Percentiles rank a stretch among this genome's conserved stretches.
Evolutionary conservation across 2,888 invertebrate genomes (phyloP).

Genomic region (Apodemia zela): DNA sequence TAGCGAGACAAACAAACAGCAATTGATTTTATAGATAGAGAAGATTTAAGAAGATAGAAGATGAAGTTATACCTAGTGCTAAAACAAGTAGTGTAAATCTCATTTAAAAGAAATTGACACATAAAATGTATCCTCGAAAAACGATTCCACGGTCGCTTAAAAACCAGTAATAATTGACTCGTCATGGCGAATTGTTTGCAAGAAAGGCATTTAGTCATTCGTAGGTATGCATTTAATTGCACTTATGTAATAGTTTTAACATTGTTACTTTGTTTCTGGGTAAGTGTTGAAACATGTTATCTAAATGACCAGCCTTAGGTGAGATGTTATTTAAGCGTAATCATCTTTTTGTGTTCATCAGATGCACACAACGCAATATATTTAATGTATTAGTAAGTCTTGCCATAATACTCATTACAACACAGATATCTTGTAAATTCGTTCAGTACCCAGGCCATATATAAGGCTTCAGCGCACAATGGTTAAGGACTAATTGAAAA

Average conservation of each 20-base stretch:
- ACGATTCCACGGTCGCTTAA: not conserved
- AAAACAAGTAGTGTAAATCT: too few species aligned
- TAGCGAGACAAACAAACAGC: too few species aligned
- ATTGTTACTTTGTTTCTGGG: slow-evolving; percentile 15
- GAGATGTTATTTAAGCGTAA: slow-evolving; percentile 8
- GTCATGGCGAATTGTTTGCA: not conserved
- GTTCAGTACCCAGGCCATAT: too few species aligned
- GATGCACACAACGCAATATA: not conserved
- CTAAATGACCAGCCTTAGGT: slow-evolving; percentile 6
- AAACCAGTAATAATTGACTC: not conserved
- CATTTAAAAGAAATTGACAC: too few species aligned
- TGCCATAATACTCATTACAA: slow-evolving; percentile 1
- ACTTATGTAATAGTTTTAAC: slow-evolving; percentile 13
- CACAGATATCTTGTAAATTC: not conserved
- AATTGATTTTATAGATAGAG: too few species aligned
- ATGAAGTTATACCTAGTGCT: too few species aligned
- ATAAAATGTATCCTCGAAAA: too few species aligned
- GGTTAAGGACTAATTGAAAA: too few species aligned
- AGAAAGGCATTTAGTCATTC: slow-evolving; percentile 1
- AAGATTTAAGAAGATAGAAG: too few species aligned
- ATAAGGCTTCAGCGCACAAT: too few species aligned
- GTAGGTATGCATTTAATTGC: slow-evolving; percentile 9
- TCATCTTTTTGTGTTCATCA: slow-evolving; percentile 16
- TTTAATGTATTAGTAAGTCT: not conserved
- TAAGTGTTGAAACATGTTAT: slow-evolving; percentile 4